Conservation (phyloP, 2,888 invertebrate genomes). For the Cryptus armator region DNA sequence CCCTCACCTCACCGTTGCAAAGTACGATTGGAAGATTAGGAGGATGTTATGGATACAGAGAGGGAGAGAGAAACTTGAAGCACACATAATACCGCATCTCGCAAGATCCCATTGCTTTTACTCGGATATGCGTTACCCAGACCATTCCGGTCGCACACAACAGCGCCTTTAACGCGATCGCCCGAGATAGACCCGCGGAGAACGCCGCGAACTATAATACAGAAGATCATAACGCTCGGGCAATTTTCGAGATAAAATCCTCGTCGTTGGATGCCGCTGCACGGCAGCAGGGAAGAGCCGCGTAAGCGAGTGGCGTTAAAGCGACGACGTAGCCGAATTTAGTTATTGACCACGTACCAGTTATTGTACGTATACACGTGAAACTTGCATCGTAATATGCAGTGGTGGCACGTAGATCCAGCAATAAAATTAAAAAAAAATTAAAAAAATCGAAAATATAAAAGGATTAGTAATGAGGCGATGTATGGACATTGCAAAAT, state of each 20-base stretch:
- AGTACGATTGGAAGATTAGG: conserved; percentile 36
- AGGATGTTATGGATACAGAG: neutral
- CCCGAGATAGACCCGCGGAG: conserved; percentile 47
- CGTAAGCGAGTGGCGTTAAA: conserved; percentile 12
- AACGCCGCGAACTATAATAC: conserved; percentile 54
- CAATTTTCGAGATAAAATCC: conserved; percentile 63
- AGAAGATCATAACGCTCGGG: conserved; percentile 59
- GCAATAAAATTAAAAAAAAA: neutral
- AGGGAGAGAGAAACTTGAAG: neutral
- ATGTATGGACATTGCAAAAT: neutral
- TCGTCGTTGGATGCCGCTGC: conserved; percentile 22
- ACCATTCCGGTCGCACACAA: conserved; percentile 10
- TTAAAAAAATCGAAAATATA: neutral
- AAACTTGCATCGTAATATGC: neutral
- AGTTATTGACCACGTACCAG: conserved; percentile 7
- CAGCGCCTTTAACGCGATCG: conserved; percentile 45
- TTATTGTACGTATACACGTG: neutral
- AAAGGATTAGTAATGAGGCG: too few species aligned
- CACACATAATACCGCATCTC: conserved; percentile 23
- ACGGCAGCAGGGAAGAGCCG: neutral
- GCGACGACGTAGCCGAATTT: neutral
- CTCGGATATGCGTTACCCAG: conserved; percentile 27
- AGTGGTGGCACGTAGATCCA: neutral
- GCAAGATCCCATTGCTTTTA: conserved; percentile 36
- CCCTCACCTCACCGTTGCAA: neutral